phyloP scores from a whole-genome alignment of 2,113 vertebrate species.

The Gnathonemus echidnorhynchus region DNA sequence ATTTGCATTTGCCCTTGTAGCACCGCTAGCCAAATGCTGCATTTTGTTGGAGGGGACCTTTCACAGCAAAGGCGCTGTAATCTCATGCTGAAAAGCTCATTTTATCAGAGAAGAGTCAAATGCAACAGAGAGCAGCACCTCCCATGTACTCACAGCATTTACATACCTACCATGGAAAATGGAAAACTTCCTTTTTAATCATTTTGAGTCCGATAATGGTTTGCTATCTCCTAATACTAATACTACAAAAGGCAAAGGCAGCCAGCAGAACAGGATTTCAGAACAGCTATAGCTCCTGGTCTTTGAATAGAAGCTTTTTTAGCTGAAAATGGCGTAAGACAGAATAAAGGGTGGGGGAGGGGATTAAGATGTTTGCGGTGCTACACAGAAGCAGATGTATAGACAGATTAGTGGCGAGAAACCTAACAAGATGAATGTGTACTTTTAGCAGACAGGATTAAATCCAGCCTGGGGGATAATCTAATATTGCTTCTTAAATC shows the following conservation, averaged over 20 bases:
- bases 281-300: neutral
- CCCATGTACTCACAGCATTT: neutral
- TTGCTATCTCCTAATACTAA: neutral
- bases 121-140: neutral
- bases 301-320: neutral
- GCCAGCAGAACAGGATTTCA: constrained; percentile 40
- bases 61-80: neutral
- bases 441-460: constrained; percentile 78
- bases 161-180: neutral
- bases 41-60: neutral
- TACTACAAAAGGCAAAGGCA: neutral
- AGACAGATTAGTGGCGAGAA: constrained; percentile 45
- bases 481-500: constrained; percentile 61
- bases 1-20: neutral
- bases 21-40: neutral
- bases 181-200: neutral
- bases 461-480: constrained; percentile 66
- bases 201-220: neutral
- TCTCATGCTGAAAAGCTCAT: neutral
- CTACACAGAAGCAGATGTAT: constrained; percentile 10
- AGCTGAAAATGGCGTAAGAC: neutral
- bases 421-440: constrained; percentile 79
- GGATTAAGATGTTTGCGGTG: neutral
- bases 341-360: neutral
- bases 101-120: neutral